Base-by-base conservation (phyloP, 2,797 vertebrate species). In the Muscicapa striata region DNA sequence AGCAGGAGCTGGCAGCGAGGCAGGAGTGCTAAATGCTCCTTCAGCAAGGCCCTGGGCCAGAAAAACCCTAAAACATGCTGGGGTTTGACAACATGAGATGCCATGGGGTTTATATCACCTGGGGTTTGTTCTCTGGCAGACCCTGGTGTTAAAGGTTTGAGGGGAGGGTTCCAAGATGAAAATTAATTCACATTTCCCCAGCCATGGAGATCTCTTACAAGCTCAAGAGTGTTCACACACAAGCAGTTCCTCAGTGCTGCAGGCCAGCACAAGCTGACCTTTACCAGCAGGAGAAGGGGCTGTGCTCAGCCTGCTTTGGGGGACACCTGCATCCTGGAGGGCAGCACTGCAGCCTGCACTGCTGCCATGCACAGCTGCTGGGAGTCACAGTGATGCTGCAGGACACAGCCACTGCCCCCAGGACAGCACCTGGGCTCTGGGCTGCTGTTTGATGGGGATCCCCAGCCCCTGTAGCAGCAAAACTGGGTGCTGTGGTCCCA, bases 401-500 rank as follows among this genome's bases (percentile, higher is more conserved):
- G 1, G 1, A n/a, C 81, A 84, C 55, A 57, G 16, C 12, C 58
- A 6, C 54, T 9, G 0, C 14, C 40, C n/a, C 6, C 20, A n/a
- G 40, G 5, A 16, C 43, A 38, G 30, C 1, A 0, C 11, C 83
- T 14, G 34, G 38, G n/a, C 55, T 43, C 66, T 57, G 70, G 57
- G 51, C 5, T 45, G 41, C 27, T 63, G 7, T 16, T 82, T 29
- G 36, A 5, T 34, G 17, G 19, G 62, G 36, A 63, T 10, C 27
- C 8, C 13, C 34, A 46, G 54, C 2, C 1, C 5, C 51, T 19
- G 15, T 12, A 16, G 16, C 0, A 6, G 23, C 51, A 41, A 66
- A 73, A 9, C 1, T 2, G 15, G 23, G 3, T 16, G 46, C 46
- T 20, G 2, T 1, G 24, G 36, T 34, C 38, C 46, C 1, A 0